These are phyloP conservation scores for Diaprepes abbreviatus DNA, from an alignment of 2,888 invertebrate genomes.

Conservation along the genomic window DNA sequence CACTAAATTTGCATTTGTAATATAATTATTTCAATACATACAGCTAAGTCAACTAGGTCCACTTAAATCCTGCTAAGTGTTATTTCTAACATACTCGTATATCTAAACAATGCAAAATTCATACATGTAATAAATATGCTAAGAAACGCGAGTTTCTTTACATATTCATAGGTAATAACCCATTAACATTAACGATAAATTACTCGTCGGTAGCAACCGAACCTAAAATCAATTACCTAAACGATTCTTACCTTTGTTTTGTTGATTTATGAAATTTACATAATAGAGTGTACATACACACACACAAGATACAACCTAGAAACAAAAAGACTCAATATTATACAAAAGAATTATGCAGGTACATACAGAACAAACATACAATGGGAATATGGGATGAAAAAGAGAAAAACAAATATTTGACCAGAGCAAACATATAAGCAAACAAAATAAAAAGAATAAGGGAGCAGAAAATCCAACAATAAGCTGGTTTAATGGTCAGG, in stretches of 20 bases:
- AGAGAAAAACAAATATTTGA: constrained; percentile 33
- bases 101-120: too few species aligned
- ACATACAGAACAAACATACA: constrained; percentile 18
- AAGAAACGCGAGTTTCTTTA: too few species aligned
- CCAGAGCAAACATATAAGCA: constrained; percentile 27
- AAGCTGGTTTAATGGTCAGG: constrained; percentile 31
- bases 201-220: constrained; percentile 1
- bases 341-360: constrained; percentile 34
- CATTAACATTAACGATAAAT: not conserved
- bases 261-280: constrained; percentile 23
- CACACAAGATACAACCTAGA: constrained; percentile 10
- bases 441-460: constrained; percentile 39
- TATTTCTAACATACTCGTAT: too few species aligned
- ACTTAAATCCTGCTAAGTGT: too few species aligned
- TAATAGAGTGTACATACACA: constrained; percentile 16
- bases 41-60: too few species aligned
- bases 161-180: too few species aligned
- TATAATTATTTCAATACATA: too few species aligned
- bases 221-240: constrained; percentile 2
- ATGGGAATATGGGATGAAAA: constrained; percentile 34
- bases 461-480: constrained; percentile 39
- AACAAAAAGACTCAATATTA: constrained; percentile 32
- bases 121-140: too few species aligned
- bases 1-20: too few species aligned
- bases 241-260: constrained; percentile 11